Conservation (phyloP, 2,797 vertebrate genomes). For the Chrysocyon brachyurus region DNA sequence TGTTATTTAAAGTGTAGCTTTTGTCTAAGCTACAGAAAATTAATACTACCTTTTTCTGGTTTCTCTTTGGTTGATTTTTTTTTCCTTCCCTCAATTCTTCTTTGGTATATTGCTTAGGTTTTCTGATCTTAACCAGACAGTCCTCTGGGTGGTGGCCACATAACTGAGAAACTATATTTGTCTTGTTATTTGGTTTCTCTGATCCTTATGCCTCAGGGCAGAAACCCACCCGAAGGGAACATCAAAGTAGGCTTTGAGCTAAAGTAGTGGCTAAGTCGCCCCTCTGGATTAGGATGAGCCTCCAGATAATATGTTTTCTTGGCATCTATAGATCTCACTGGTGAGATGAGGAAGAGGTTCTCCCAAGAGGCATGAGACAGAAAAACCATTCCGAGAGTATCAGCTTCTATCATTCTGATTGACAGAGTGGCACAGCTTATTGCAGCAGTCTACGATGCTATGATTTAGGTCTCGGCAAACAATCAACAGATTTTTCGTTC, state of each 20-base stretch:
- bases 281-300: constrained; percentile 54
- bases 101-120: constrained; percentile 70
- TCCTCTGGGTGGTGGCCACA: constrained; percentile 52
- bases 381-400: constrained; percentile 60
- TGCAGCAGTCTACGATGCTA: not conserved
- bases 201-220: not conserved
- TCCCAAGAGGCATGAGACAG: constrained; percentile 4
- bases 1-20: constrained; percentile 13
- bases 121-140: constrained; percentile 66
- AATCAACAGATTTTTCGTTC: not conserved
- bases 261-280: constrained; percentile 60
- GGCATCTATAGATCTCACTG: constrained; percentile 66
- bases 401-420: constrained; percentile 68
- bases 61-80: constrained; percentile 31
- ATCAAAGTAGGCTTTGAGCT: constrained; percentile 70
- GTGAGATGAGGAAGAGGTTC: constrained; percentile 64
- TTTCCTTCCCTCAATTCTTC: constrained; percentile 18
- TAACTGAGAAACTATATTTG: constrained; percentile 71
- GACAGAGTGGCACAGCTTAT: constrained; percentile 12
- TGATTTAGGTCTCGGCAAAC: constrained; percentile 56
- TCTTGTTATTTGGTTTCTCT: constrained; percentile 27
- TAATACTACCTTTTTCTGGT: not conserved
- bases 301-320: constrained; percentile 58
- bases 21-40: constrained; percentile 20
- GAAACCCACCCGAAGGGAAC: not conserved